A percentile compares a stretch with the other conserved stretches of the same genome.
Conservation (phyloP, 2,888 invertebrate species). For the Pyrrhosoma nymphula region DNA sequence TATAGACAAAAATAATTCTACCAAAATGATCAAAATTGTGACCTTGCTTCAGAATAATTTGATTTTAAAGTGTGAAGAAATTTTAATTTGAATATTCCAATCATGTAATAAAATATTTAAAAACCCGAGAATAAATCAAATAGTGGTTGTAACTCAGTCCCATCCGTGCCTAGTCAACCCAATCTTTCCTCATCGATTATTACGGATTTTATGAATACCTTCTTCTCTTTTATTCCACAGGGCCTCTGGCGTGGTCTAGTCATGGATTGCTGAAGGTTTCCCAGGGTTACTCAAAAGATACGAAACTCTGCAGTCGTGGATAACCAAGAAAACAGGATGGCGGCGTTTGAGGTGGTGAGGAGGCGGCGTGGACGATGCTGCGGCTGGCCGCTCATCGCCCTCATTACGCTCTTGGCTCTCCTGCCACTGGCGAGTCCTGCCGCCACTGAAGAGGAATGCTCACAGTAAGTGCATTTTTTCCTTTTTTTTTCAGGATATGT, state of each 20-base stretch:
- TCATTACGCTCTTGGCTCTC: not conserved
- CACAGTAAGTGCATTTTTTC: not conserved
- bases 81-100: no score
- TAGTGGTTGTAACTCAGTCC: no score
- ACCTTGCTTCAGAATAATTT: no score
- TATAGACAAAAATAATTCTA: no score
- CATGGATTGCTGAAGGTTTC: conserved; percentile 33
- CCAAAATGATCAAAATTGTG: no score
- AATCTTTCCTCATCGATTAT: no score
- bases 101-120: no score
- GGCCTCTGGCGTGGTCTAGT: not conserved
- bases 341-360: conserved; percentile 45
- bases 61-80: no score
- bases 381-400: not conserved
- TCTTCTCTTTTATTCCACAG: not conserved
- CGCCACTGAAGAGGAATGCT: conserved; percentile 1
- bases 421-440: not conserved
- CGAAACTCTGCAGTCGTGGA: not conserved
- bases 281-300: not conserved
- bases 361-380: conserved; percentile 38
- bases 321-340: not conserved
- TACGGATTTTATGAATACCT: not conserved
- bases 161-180: not conserved
- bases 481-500: no score
- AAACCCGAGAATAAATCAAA: no score